Conservation (phyloP, 2,113 vertebrate genomes). For the Ptychochromis oligacanthus region DNA sequence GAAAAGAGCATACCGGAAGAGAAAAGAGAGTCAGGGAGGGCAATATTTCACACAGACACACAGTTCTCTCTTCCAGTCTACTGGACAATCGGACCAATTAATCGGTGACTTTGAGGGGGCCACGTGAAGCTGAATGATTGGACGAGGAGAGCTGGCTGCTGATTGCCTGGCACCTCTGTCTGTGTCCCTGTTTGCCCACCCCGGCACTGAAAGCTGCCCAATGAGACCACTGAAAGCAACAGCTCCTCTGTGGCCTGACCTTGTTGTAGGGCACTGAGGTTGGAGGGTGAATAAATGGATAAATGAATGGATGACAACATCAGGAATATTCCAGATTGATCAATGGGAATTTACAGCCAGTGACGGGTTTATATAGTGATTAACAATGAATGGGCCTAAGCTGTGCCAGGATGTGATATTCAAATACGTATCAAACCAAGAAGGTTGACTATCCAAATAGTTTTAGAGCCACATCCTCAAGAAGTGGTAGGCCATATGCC, state of each 20-base stretch:
- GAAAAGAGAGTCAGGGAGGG: constrained; percentile 6
- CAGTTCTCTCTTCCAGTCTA: constrained; percentile 77
- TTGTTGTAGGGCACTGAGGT: constrained; percentile 89
- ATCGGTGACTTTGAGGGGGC: constrained; percentile 76
- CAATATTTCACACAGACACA: constrained; percentile 36
- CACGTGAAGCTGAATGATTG: constrained; percentile 63
- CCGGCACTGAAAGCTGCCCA: constrained; percentile 82
- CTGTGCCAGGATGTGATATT: not conserved
- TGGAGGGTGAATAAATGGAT: constrained; percentile 74
- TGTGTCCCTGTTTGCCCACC: constrained; percentile 71
- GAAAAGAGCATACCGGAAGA: constrained; percentile 11
- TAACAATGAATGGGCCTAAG: not conserved
- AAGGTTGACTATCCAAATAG: not conserved
- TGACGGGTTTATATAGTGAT: not conserved
- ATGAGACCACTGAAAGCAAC: constrained; percentile 84
- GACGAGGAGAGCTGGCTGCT: constrained; percentile 38
- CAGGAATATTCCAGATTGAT: constrained; percentile 84
- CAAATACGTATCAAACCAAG: not conserved
- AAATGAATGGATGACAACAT: constrained; percentile 74
- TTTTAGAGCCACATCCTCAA: not conserved
- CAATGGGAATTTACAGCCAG: constrained; percentile 73
- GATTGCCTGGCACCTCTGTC: constrained; percentile 83
- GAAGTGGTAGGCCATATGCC: not conserved
- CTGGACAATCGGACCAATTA: constrained; percentile 83
- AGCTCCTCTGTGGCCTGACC: constrained; percentile 89